phyloP scores from a whole-genome alignment of 2,113 vertebrate species.

The Antennarius striatus region DNA sequence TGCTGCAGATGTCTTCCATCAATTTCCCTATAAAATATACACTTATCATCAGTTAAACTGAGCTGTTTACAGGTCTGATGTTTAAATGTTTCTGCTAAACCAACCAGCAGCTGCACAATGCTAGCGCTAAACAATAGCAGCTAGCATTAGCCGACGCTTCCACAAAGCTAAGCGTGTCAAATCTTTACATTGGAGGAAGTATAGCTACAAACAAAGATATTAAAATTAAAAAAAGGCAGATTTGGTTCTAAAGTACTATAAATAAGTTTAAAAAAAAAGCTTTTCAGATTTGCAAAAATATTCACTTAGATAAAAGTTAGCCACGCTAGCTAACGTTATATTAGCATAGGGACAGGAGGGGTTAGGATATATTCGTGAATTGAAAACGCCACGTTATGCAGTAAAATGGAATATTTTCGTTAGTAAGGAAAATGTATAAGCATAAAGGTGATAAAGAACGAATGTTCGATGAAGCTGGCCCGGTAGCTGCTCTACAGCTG shows the following conservation, averaged over 20 bases:
- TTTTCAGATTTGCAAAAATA: accelerated
- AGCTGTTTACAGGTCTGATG: neutral
- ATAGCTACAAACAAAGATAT: neutral
- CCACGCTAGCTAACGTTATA: constrained; percentile 12
- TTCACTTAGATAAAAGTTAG: neutral
- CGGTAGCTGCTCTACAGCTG: constrained; percentile 35
- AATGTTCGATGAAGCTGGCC: neutral
- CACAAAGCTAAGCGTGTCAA: constrained; percentile 10
- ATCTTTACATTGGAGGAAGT: neutral
- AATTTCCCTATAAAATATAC: neutral
- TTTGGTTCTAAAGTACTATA: neutral
- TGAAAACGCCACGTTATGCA: too few species aligned
- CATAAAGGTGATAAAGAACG: neutral
- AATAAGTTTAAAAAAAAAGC: too few species aligned
- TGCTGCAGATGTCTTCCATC: constrained; percentile 9
- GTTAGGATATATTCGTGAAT: constrained; percentile 9
- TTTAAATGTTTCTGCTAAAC: neutral
- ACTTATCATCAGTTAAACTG: neutral
- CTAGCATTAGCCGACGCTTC: constrained; percentile 34
- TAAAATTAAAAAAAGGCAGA: neutral
- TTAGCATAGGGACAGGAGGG: constrained; percentile 5
- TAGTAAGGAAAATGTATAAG: too few species aligned
- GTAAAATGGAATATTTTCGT: too few species aligned
- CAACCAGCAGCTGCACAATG: constrained; percentile 11
- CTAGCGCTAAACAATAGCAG: constrained; percentile 53